A percentile compares a stretch with the other conserved stretches of the same genome.
phyloP scores from a whole-genome alignment of 2,888 invertebrate genomes.

The Fragum fragum region DNA sequence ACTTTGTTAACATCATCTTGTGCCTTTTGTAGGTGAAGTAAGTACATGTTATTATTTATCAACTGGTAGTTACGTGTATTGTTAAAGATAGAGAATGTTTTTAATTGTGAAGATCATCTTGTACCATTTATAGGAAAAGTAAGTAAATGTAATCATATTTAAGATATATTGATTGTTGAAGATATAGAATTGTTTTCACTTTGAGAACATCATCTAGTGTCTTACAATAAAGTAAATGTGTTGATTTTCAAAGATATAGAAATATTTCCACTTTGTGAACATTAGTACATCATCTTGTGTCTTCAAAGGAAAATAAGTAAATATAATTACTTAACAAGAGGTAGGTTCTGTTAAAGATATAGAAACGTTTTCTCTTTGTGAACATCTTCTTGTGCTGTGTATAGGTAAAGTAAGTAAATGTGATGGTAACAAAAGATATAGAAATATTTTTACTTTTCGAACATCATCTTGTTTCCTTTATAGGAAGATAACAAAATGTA shows the following conservation, averaged over 20 bases:
- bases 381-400: too few species aligned
- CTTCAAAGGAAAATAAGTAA: conserved; percentile 98
- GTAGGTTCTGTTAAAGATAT: too few species aligned
- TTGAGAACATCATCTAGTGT: conserved; percentile 99
- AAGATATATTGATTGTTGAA: conserved; percentile 99
- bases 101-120: conserved; percentile 99
- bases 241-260: conserved; percentile 98
- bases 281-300: conserved; percentile 99
- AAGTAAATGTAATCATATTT: conserved; percentile 88
- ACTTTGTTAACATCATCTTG: conserved; percentile 99
- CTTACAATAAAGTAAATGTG: conserved; percentile 94
- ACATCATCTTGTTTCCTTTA: too few species aligned
- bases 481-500: too few species aligned
- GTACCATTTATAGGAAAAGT: conserved; percentile 98
- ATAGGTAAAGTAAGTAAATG: conserved; percentile 92
- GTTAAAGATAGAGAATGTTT: conserved; percentile 99
- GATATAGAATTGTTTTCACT: conserved; percentile 99
- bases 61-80: too few species aligned
- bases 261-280: conserved; percentile 99
- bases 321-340: conserved; percentile 71
- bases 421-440: conserved; percentile 99
- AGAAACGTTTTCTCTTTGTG: too few species aligned
- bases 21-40: conserved; percentile 99
- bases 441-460: conserved; percentile 99
- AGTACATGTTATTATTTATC: conserved; percentile 89